phyloP scores from a whole-genome alignment of 2,113 vertebrate genomes.

The Morphnarchus princeps region DNA sequence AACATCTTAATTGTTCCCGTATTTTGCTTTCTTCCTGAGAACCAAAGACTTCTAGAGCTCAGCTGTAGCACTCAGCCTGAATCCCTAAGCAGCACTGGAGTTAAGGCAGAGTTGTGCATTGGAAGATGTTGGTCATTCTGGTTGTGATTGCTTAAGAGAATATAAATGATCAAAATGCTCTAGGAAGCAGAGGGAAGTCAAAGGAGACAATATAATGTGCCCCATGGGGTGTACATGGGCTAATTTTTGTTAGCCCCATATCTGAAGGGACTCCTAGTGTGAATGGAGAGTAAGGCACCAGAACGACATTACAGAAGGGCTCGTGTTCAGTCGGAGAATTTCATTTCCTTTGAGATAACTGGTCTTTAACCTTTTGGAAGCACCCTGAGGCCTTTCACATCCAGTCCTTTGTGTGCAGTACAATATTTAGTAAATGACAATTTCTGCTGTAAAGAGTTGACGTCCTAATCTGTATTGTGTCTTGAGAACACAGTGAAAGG shows the following conservation, averaged over 20 bases:
- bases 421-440: background rate
- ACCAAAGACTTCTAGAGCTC: background rate
- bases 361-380: background rate
- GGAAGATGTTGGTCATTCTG: background rate
- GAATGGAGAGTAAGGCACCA: background rate
- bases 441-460: background rate
- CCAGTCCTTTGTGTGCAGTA: background rate
- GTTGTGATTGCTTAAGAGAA: background rate
- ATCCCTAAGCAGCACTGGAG: background rate
- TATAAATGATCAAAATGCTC: background rate
- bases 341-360: background rate
- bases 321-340: background rate
- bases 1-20: background rate
- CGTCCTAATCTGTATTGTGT: background rate
- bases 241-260: background rate
- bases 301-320: fast-evolving
- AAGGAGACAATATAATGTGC: background rate
- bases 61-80: background rate
- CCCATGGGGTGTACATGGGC: background rate
- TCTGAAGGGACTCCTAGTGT: background rate
- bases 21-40: conserved; percentile 40
- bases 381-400: background rate
- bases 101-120: background rate
- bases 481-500: background rate
- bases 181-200: background rate